A percentile compares a stretch with the other conserved stretches of the same genome.
phyloP scores from a whole-genome alignment of 2,797 vertebrate species.

The Lutjanus campechanus region DNA sequence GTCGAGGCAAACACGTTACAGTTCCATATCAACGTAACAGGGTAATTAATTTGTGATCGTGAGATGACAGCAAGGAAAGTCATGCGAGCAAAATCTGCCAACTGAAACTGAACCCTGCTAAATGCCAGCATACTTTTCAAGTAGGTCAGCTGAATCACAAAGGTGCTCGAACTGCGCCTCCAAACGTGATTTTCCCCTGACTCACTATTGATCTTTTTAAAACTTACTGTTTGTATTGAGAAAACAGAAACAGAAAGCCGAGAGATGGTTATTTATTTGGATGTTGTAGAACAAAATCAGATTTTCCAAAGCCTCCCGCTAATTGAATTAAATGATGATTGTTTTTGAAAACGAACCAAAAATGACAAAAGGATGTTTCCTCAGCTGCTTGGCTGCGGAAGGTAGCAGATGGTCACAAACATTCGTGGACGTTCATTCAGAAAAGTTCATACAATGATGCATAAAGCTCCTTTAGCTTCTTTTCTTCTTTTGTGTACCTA shows the following conservation, averaged over 20 bases:
- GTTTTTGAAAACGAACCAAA: not conserved
- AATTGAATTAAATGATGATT: not conserved
- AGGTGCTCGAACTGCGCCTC: not conserved
- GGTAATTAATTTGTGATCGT: constrained; percentile 20
- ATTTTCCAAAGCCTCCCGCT: not conserved
- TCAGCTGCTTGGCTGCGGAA: not conserved
- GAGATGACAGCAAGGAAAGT: constrained; percentile 15
- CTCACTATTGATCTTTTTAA: not conserved
- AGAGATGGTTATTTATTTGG: constrained; percentile 1
- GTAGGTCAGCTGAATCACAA: constrained; percentile 4
- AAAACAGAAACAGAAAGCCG: not conserved
- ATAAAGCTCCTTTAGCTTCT: not conserved
- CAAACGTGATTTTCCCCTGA: not conserved
- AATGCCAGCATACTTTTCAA: not conserved
- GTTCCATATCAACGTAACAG: constrained; percentile 22
- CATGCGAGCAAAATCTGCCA: constrained; percentile 10
- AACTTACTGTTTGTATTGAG: not conserved
- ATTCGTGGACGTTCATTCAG: not conserved
- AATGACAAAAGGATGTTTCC: not conserved
- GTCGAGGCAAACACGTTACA: not conserved
- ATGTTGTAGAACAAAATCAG: not conserved
- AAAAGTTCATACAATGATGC: not conserved
- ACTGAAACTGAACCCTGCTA: constrained; percentile 15
- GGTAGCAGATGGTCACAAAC: not conserved
- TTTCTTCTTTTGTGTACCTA: not conserved